Evolutionary conservation across 1,140 invertebrate genomes (phyloP).

Genomic region (Glomeris maerens): DNA sequence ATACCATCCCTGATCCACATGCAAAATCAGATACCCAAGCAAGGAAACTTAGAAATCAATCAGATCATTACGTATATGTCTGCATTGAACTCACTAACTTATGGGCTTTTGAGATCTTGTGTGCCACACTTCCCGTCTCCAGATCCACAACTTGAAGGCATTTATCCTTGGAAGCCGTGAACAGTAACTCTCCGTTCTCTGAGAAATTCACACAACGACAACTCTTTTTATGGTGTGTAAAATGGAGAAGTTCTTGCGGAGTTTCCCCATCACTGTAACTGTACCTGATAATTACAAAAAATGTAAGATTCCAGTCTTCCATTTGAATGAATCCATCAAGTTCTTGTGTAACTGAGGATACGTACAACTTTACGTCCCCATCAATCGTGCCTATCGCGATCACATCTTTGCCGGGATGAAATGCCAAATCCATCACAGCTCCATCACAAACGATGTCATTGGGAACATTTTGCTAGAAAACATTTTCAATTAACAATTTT

Average conservation of each 20-base stretch:
- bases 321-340: neutral
- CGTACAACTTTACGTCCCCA: constrained; percentile 56
- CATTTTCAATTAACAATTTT: too few relatives aligned
- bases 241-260: constrained; percentile 44
- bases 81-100: too few relatives aligned
- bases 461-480: too few relatives aligned
- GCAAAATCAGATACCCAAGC: too few relatives aligned
- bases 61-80: too few relatives aligned
- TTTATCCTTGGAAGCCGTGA: constrained; percentile 67
- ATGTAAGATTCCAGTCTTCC: neutral
- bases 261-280: constrained; percentile 53
- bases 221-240: constrained; percentile 63
- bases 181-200: constrained; percentile 52
- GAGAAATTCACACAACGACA: constrained; percentile 69
- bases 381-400: constrained; percentile 59
- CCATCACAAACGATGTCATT: constrained; percentile 55
- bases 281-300: constrained; percentile 34
- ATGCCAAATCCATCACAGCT: constrained; percentile 59
- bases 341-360: constrained; percentile 40
- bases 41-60: too few relatives aligned
- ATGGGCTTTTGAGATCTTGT: constrained; percentile 64
- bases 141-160: constrained; percentile 61
- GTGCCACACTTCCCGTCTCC: constrained; percentile 54
- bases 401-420: constrained; percentile 60
- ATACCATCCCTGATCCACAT: too few relatives aligned